Conservation (phyloP, 2,113 vertebrate genomes). For the Lanius collurio region DNA sequence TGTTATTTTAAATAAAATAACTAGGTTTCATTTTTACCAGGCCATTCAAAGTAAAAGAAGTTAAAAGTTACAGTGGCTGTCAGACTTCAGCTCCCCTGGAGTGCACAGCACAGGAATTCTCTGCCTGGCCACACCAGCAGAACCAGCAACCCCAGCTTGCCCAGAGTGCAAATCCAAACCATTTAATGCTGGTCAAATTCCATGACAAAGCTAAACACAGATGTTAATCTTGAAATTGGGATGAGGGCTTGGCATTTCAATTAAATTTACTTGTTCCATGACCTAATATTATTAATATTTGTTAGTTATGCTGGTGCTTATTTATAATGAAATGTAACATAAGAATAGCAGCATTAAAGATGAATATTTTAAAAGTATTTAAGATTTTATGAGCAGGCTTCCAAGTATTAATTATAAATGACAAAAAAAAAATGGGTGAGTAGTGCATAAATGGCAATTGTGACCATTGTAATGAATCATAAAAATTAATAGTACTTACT, state of each 20-base stretch:
- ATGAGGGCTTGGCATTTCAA: not conserved
- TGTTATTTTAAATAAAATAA: not conserved
- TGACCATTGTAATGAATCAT: not conserved
- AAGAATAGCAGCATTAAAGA: not conserved
- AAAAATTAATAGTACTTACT: not conserved
- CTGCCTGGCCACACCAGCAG: not conserved
- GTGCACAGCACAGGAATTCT: not conserved
- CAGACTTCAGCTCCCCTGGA: not conserved
- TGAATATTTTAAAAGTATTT: not conserved
- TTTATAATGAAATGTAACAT: not conserved
- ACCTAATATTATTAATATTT: not conserved
- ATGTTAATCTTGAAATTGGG: not conserved
- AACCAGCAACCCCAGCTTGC: not conserved
- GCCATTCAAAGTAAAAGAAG: not conserved
- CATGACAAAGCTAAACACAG: not conserved
- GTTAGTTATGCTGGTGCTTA: not conserved
- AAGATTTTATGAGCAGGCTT: conserved; percentile 3
- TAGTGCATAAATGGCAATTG: not conserved
- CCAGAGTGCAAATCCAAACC: not conserved
- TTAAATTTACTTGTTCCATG: not conserved
- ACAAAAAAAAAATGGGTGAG: not conserved
- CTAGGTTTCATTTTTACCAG: not conserved
- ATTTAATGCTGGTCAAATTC: not conserved
- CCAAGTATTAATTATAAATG: not conserved
- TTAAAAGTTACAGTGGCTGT: not conserved